These are phyloP conservation scores for Dynastes maya DNA, from an alignment of 2,888 invertebrate species.

Conservation along the genomic window DNA sequence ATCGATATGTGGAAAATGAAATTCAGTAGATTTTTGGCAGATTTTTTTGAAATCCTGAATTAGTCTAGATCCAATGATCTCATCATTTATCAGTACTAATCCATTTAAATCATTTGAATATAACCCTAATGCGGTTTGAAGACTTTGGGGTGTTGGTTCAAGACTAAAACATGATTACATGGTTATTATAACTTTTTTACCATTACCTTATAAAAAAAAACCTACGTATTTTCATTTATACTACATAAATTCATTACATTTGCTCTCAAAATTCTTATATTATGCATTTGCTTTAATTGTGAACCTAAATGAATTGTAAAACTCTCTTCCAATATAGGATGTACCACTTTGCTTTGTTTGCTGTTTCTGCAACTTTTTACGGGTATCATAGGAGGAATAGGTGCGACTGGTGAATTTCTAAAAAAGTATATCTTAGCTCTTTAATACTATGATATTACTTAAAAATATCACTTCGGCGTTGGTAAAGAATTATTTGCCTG, in stretches of 20 bases:
- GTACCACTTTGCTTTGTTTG: slow-evolving; percentile 53
- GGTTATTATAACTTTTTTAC: slow-evolving; percentile 24
- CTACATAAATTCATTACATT: slow-evolving; percentile 87
- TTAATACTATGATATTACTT: slow-evolving; percentile 19
- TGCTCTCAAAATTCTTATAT: slow-evolving; percentile 91
- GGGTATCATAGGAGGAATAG: slow-evolving; percentile 61
- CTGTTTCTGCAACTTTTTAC: slow-evolving; percentile 46
- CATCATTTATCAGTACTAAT: slow-evolving; percentile 86
- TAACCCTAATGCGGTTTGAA: slow-evolving; percentile 94
- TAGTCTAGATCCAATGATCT: slow-evolving; percentile 67
- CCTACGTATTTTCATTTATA: slow-evolving; percentile 66
- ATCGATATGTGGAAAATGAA: slow-evolving; percentile 92
- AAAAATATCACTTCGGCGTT: slow-evolving; percentile 71
- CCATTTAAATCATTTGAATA: slow-evolving; percentile 94
- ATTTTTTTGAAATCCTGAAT: slow-evolving; percentile 77
- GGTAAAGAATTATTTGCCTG: slow-evolving; percentile 74
- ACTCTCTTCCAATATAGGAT: slow-evolving; percentile 85
- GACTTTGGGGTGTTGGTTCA: slow-evolving; percentile 82
- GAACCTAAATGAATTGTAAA: slow-evolving; percentile 98
- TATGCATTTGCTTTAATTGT: slow-evolving; percentile 99
- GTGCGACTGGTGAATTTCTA: slow-evolving; percentile 71
- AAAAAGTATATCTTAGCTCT: slow-evolving; percentile 49
- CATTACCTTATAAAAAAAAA: slow-evolving; percentile 20
- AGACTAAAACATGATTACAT: slow-evolving; percentile 64
- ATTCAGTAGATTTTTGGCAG: slow-evolving; percentile 90